Evolutionary conservation across 1,140 invertebrate genomes (phyloP).

Genomic region (Thaumatotibia leucotreta): DNA sequence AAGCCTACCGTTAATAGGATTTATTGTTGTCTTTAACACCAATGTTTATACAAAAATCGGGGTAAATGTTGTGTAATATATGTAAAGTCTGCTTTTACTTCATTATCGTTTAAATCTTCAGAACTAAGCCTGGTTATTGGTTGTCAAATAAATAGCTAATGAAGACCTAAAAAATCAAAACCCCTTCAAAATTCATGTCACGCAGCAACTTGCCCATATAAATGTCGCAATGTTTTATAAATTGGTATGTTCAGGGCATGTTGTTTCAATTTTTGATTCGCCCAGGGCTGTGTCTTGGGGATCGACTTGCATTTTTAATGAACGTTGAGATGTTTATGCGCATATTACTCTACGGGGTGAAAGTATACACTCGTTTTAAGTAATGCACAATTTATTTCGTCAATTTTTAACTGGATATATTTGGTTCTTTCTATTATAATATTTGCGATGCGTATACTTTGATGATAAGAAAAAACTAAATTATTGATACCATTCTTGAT

Average conservation of each 20-base stretch:
- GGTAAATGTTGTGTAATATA: too few species aligned
- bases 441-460: neutral
- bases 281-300: neutral
- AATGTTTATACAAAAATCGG: too few species aligned
- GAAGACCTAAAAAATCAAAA: neutral
- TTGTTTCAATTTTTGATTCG: slow-evolving; percentile 11
- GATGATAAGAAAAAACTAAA: neutral
- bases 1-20: too few species aligned
- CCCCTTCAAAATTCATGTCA: neutral
- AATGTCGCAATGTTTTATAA: slow-evolving; percentile 8
- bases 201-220: neutral
- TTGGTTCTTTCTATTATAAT: neutral
- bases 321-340: neutral
- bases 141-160: neutral
- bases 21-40: too few species aligned
- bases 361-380: neutral
- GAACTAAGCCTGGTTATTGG: too few species aligned
- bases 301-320: slow-evolving; percentile 1
- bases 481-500: neutral
- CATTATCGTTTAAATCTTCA: too few species aligned
- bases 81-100: too few species aligned
- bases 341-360: neutral
- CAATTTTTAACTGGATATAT: neutral
- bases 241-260: neutral
- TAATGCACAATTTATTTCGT: neutral